phyloP scores from a whole-genome alignment of 2,888 invertebrate genomes.

The Hypena proboscidalis region DNA sequence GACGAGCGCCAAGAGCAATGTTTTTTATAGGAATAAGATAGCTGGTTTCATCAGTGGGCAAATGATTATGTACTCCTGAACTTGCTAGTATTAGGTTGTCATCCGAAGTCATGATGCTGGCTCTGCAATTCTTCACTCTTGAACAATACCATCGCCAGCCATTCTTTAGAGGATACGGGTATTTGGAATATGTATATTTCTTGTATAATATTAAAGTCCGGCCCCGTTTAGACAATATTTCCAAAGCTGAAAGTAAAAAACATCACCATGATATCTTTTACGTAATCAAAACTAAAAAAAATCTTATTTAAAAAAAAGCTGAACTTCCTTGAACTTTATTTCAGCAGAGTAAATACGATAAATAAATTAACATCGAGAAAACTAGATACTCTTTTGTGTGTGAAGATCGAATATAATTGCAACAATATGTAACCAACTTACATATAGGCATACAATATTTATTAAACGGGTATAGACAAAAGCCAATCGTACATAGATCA shows the following conservation, averaged over 20 bases:
- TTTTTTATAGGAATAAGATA: slow-evolving; percentile 8
- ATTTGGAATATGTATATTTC: slow-evolving; percentile 65
- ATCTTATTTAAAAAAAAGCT: too few relatives aligned
- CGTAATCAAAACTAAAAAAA: too few relatives aligned
- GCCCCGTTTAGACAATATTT: slow-evolving; percentile 59
- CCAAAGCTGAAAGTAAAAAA: slow-evolving; percentile 44
- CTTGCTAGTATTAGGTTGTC: slow-evolving; percentile 50
- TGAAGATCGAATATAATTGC: too few relatives aligned
- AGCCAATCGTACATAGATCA: too few relatives aligned
- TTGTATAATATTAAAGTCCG: slow-evolving; percentile 60
- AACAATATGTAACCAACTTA: too few relatives aligned
- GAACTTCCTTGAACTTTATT: too few relatives aligned
- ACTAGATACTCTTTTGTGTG: too few relatives aligned
- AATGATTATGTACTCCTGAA: slow-evolving; percentile 56
- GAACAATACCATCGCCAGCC: slow-evolving; percentile 76
- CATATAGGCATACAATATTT: too few relatives aligned
- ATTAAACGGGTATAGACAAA: too few relatives aligned
- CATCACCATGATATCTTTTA: not conserved
- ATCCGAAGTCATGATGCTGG: slow-evolving; percentile 57
- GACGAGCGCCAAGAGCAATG: too few relatives aligned
- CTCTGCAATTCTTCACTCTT: slow-evolving; percentile 64
- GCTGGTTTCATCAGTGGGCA: slow-evolving; percentile 20
- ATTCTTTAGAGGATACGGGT: slow-evolving; percentile 57
- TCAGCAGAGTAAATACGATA: too few relatives aligned
- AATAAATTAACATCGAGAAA: too few relatives aligned